phyloP scores from a whole-genome alignment of 2,113 vertebrate genomes.

The Leptocoma aspasia region DNA sequence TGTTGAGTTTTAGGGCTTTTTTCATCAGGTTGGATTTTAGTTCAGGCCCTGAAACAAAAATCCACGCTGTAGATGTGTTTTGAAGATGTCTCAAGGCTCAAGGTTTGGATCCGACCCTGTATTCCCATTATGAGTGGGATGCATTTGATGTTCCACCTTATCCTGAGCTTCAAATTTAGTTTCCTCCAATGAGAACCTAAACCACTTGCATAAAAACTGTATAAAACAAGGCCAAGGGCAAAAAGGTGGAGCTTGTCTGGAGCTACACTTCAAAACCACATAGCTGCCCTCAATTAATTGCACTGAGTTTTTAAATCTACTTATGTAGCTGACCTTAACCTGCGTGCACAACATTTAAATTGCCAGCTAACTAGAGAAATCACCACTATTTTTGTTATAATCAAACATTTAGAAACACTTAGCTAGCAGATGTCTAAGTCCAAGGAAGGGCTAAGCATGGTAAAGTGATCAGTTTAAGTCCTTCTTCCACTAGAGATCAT shows the following conservation, averaged over 20 bases:
- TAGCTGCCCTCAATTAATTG: background rate
- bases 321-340: background rate
- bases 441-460: background rate
- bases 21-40: background rate
- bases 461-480: background rate
- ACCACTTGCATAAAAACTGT: background rate
- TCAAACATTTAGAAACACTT: background rate
- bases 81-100: background rate
- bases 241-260: background rate
- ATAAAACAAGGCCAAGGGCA: background rate
- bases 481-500: background rate
- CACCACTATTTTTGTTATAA: background rate
- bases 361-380: background rate
- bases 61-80: fast-evolving
- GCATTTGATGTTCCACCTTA: background rate
- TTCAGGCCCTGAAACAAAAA: background rate
- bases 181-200: background rate
- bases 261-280: background rate
- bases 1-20: background rate
- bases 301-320: background rate
- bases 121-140: too few relatives aligned
- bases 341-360: background rate
- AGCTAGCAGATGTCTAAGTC: background rate
- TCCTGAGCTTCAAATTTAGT: background rate
- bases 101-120: background rate